These are phyloP conservation scores for Microcebus tavaratra DNA, from an alignment of 2,113 vertebrate genomes.

Conservation along the genomic window DNA sequence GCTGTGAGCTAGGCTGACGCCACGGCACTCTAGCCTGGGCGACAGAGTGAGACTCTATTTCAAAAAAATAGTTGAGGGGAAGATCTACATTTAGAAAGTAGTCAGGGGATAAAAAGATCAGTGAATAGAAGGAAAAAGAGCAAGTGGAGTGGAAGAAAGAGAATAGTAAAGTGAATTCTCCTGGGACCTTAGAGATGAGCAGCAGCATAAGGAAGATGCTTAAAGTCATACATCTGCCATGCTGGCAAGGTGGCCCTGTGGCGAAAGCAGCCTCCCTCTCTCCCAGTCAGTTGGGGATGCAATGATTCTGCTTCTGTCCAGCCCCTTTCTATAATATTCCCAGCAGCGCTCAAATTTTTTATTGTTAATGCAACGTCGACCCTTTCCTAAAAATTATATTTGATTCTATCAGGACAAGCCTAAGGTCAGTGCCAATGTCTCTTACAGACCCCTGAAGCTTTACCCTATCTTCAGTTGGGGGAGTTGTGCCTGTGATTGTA, in stretches of 20 bases:
- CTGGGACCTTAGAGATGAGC: not conserved
- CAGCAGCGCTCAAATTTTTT: not conserved
- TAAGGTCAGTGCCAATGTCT: not conserved
- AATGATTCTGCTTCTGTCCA: not conserved
- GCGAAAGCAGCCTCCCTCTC: not conserved
- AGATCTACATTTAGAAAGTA: not conserved
- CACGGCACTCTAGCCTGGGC: too few species aligned
- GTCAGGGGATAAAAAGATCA: not conserved
- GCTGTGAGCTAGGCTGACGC: too few species aligned
- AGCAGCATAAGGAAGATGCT: constrained; percentile 12
- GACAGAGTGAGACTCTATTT: too few species aligned
- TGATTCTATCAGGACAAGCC: constrained; percentile 2
- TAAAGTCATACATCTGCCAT: not conserved
- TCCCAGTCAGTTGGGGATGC: not conserved
- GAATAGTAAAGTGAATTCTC: not conserved
- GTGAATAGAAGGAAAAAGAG: not conserved
- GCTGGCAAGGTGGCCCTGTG: not conserved
- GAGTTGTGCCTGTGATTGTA: constrained; percentile 19
- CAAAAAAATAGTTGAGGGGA: not conserved
- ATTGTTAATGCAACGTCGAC: constrained; percentile 24
- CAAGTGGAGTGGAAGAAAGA: not conserved
- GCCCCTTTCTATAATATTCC: constrained; percentile 1
- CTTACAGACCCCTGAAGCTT: not conserved
- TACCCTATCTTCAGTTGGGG: not conserved
- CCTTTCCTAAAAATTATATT: constrained; percentile 46